phyloP scores from a whole-genome alignment of 2,113 vertebrate species.

The zebrafish (Danio rerio) region DNA sequence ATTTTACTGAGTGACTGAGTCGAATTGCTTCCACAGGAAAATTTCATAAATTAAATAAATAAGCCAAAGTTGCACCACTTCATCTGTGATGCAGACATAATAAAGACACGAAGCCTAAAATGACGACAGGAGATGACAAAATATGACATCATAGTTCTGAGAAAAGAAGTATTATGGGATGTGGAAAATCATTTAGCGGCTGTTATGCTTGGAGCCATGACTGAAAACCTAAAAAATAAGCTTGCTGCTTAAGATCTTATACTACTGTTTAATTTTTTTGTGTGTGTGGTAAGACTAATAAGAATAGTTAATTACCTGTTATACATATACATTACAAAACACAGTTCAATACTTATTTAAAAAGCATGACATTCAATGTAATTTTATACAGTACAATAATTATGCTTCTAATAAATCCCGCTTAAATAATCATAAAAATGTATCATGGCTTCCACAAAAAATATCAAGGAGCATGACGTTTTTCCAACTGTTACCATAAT shows the following conservation, averaged over 20 bases:
- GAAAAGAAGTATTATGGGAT: background rate
- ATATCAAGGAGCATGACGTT: too few relatives aligned
- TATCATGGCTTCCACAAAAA: too few relatives aligned
- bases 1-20: background rate
- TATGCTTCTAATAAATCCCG: too few relatives aligned
- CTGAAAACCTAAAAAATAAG: background rate
- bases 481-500: too few relatives aligned
- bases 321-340: too few relatives aligned
- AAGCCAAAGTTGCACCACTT: background rate
- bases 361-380: too few relatives aligned
- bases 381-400: too few relatives aligned
- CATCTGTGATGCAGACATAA: background rate
- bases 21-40: background rate
- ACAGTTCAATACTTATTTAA: too few relatives aligned
- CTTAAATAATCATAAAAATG: too few relatives aligned
- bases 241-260: background rate
- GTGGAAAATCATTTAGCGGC: constrained; percentile 3
- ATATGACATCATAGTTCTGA: background rate
- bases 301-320: too few relatives aligned
- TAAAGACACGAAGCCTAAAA: constrained; percentile 22
- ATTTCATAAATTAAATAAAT: background rate
- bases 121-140: constrained; percentile 13
- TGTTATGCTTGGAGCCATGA: background rate
- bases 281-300: too few relatives aligned
- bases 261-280: background rate